These are phyloP conservation scores for Cyclopterus lumpus DNA, from an alignment of 2,797 vertebrate genomes.

Conservation along the genomic window DNA sequence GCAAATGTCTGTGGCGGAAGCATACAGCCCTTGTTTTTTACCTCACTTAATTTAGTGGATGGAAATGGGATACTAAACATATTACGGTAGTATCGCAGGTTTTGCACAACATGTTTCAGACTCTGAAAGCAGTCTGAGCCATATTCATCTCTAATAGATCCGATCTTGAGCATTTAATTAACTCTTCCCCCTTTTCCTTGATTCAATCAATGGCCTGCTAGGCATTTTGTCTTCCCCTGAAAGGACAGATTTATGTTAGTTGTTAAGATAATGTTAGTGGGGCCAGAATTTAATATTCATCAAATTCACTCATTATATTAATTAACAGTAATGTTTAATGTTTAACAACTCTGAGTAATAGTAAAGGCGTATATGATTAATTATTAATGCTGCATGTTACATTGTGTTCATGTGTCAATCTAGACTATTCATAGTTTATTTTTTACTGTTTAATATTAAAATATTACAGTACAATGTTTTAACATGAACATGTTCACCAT, in stretches of 20 bases:
- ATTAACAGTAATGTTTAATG: not conserved
- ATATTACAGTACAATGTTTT: not conserved
- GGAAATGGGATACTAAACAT: constrained; percentile 3
- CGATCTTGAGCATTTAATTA: constrained; percentile 47
- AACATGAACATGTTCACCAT: not conserved
- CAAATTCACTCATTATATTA: not conserved
- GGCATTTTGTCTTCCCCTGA: constrained; percentile 27
- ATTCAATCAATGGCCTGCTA: constrained; percentile 14
- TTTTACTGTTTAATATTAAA: not conserved
- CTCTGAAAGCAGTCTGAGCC: constrained; percentile 6
- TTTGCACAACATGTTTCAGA: constrained; percentile 19
- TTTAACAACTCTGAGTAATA: constrained; percentile 1
- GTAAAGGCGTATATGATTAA: not conserved
- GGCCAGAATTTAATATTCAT: not conserved
- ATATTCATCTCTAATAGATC: constrained; percentile 42
- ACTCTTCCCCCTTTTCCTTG: constrained; percentile 33
- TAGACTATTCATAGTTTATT: not conserved
- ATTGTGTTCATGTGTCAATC: not conserved
- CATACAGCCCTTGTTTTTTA: not conserved
- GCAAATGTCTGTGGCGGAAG: not conserved
- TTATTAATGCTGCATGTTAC: not conserved
- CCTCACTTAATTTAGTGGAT: constrained; percentile 2
- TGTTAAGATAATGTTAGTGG: not conserved
- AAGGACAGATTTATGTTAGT: constrained; percentile 1
- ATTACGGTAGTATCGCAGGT: not conserved